Evolutionary conservation across 1,140 invertebrate species (phyloP).

Genomic region (Sycophila sp.): DNA sequence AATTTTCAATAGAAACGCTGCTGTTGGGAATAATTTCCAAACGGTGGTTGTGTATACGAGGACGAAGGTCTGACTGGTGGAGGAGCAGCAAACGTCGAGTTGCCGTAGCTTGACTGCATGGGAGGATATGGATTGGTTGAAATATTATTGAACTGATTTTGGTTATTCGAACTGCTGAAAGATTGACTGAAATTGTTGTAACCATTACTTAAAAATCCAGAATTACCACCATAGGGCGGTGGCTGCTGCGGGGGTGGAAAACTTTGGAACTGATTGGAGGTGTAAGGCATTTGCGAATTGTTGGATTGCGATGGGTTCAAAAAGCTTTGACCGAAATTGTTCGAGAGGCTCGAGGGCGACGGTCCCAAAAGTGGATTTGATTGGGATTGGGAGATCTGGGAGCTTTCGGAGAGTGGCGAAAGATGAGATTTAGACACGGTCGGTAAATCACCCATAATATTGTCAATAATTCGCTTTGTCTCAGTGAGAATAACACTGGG

Average conservation of each 20-base stretch:
- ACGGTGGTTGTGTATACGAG: slow-evolving; percentile 54
- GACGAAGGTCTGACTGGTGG: slow-evolving; percentile 38
- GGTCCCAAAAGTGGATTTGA: slow-evolving; percentile 4
- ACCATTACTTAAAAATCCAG: slow-evolving; percentile 55
- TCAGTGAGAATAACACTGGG: slow-evolving; percentile 68
- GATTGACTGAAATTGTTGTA: slow-evolving; percentile 56
- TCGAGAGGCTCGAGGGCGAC: not conserved
- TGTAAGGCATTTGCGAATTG: slow-evolving; percentile 46
- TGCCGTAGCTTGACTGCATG: slow-evolving; percentile 48
- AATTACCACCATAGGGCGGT: slow-evolving; percentile 46
- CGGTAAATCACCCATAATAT: slow-evolving; percentile 71
- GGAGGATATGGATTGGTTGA: slow-evolving; percentile 46
- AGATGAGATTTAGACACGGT: slow-evolving; percentile 53
- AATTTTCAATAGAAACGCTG: slow-evolving; percentile 52
- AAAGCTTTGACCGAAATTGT: slow-evolving; percentile 21
- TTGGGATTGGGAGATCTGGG: slow-evolving; percentile 13
- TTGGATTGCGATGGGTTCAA: slow-evolving; percentile 16
- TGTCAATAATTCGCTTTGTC: slow-evolving; percentile 72
- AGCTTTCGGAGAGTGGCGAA: slow-evolving; percentile 12
- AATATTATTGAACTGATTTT: slow-evolving; percentile 46
- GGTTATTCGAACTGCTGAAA: slow-evolving; percentile 43
- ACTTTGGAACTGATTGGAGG: slow-evolving; percentile 45
- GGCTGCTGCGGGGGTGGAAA: slow-evolving; percentile 43
- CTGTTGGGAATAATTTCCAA: slow-evolving; percentile 57
- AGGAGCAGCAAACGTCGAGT: slow-evolving; percentile 34